Evolutionary conservation across 2,113 vertebrate genomes (phyloP).

Genomic region (Hiodon tergisus): DNA sequence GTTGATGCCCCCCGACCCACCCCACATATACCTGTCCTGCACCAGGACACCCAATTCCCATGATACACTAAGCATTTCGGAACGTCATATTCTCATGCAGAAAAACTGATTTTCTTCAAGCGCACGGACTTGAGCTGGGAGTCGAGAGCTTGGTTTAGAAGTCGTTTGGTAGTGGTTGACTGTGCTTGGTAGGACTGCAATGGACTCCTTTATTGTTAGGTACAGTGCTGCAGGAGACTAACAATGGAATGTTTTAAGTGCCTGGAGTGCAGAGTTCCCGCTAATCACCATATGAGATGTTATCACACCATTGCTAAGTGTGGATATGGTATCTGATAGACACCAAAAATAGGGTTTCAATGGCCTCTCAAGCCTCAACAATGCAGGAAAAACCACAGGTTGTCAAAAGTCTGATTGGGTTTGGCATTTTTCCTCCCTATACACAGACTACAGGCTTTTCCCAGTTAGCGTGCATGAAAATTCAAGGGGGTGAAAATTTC

Average conservation of each 20-base stretch:
- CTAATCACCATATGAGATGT: not conserved
- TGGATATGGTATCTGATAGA: not conserved
- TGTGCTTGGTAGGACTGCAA: slow-evolving; percentile 20
- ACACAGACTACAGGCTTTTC: not conserved
- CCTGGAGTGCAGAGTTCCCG: not conserved
- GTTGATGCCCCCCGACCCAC: slow-evolving; percentile 46
- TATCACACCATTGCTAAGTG: not conserved
- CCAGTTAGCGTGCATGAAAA: not conserved
- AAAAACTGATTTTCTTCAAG: slow-evolving; percentile 29
- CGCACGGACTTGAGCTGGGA: slow-evolving; percentile 41
- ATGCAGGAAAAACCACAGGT: not conserved
- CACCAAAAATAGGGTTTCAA: not conserved
- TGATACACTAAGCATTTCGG: slow-evolving; percentile 51
- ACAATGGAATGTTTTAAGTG: slow-evolving; percentile 15
- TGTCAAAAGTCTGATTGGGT: not conserved
- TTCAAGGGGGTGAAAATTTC: not conserved
- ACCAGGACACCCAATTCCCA: slow-evolving; percentile 31
- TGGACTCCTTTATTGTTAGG: slow-evolving; percentile 3
- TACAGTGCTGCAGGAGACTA: slow-evolving; percentile 1
- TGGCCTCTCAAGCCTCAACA: not conserved
- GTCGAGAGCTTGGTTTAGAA: slow-evolving; percentile 43
- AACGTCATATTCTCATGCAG: slow-evolving; percentile 69
- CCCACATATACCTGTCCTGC: slow-evolving; percentile 20
- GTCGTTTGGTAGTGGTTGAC: slow-evolving; percentile 29
- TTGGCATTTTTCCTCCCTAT: not conserved